Conservation (phyloP, 2,113 vertebrate species). For the Aleadryas rufinucha region DNA sequence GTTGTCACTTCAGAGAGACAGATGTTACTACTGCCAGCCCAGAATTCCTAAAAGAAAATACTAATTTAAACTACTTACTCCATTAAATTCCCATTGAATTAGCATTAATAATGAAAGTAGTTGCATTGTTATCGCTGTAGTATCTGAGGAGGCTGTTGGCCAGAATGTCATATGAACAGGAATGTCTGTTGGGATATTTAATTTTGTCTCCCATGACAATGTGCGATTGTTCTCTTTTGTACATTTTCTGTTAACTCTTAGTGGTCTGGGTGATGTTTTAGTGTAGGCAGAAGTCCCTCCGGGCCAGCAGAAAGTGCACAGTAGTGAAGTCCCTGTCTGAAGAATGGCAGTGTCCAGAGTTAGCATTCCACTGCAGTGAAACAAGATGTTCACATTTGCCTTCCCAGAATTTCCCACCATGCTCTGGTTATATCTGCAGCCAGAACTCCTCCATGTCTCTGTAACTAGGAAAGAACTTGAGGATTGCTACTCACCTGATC, state of each 20-base stretch:
- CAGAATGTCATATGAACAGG: background rate
- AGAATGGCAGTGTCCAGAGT: background rate
- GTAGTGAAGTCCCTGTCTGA: background rate
- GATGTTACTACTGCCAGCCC: background rate
- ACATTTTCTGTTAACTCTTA: background rate
- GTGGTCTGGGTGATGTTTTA: background rate
- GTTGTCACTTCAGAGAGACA: background rate
- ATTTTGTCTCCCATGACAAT: background rate
- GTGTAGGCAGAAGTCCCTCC: background rate
- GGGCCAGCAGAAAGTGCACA: background rate
- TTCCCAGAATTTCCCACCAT: background rate
- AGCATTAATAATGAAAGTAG: background rate
- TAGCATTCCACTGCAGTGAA: background rate
- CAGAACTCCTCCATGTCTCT: background rate
- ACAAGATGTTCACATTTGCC: background rate
- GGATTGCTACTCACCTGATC: background rate
- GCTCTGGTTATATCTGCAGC: background rate
- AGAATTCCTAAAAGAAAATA: background rate
- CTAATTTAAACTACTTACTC: background rate
- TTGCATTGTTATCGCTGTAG: background rate
- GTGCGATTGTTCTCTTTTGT: background rate
- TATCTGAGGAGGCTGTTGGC: background rate
- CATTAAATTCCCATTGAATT: background rate
- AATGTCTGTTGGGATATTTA: slow-evolving; percentile 42
- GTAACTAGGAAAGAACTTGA: background rate